Percentiles rank a stretch among this genome's conserved stretches.
These are phyloP conservation scores for Mythimna loreyi DNA, from an alignment of 2,888 invertebrate species.

Conservation along the genomic window DNA sequence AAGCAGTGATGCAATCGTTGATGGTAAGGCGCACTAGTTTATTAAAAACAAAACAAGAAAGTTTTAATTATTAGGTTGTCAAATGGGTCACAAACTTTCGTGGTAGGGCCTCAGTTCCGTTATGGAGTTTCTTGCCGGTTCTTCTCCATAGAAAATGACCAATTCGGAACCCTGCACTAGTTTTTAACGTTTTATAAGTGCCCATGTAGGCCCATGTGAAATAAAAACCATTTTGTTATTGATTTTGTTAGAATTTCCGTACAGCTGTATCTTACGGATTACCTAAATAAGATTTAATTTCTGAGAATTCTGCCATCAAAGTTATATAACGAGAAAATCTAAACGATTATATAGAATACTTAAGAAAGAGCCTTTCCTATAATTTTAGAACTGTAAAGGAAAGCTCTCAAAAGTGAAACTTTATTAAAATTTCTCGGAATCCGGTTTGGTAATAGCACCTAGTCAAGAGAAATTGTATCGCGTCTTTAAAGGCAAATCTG, in stretches of 20 bases:
- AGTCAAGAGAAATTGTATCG: background rate
- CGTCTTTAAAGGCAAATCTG: background rate
- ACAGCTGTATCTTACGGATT: conserved; percentile 29
- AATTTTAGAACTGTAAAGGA: background rate
- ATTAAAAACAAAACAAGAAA: no score
- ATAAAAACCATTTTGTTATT: no score
- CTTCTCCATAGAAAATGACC: no score
- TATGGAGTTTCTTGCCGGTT: no score
- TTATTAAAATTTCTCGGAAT: conserved; percentile 3
- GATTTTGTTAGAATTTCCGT: conserved; percentile 4
- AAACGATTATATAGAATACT: background rate
- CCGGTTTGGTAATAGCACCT: background rate
- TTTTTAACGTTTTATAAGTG: no score
- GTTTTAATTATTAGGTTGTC: no score
- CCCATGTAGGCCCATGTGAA: no score
- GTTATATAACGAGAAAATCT: conserved; percentile 13
- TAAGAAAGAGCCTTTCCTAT: background rate
- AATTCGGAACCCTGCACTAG: no score
- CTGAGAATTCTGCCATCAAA: conserved; percentile 22
- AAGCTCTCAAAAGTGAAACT: background rate
- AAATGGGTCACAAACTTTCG: no score
- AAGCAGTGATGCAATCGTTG: no score
- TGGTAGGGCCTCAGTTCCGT: no score
- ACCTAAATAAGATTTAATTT: conserved; percentile 36
- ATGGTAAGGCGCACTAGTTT: no score